Evolutionary conservation across 2,888 invertebrate genomes (phyloP).

Genomic region (Ormyrus thymus): DNA sequence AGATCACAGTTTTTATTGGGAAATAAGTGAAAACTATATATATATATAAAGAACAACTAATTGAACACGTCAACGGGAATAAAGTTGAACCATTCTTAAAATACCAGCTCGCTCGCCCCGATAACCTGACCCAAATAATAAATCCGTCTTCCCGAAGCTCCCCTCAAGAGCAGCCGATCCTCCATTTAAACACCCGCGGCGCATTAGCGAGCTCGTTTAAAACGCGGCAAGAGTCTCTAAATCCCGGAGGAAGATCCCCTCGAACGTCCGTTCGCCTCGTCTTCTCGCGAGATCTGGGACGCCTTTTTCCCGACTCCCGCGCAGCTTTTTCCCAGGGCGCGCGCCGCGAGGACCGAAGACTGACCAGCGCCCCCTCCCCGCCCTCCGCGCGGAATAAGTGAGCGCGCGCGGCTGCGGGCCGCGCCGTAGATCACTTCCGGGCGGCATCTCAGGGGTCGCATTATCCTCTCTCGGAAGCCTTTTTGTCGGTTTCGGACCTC

Average conservation of each 20-base stretch:
- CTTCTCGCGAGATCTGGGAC: slow-evolving; percentile 28
- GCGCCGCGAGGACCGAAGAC: slow-evolving; percentile 34
- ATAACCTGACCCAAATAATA: too few relatives aligned
- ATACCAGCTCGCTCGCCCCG: too few relatives aligned
- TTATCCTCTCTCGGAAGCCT: slow-evolving; percentile 69
- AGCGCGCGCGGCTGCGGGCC: slow-evolving; percentile 2
- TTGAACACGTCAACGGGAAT: too few relatives aligned
- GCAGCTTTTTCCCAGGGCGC: slow-evolving; percentile 9
- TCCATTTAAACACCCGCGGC: too few relatives aligned
- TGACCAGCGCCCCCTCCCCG: slow-evolving; percentile 34
- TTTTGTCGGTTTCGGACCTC: slow-evolving; percentile 68
- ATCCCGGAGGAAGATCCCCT: slow-evolving; percentile 44
- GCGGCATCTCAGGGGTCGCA: slow-evolving; percentile 73
- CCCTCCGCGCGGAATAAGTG: slow-evolving; percentile 63
- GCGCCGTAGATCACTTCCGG: slow-evolving; percentile 72
- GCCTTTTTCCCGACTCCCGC: slow-evolving; percentile 18
- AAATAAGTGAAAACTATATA: too few relatives aligned
- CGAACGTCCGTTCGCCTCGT: slow-evolving; percentile 8
- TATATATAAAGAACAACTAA: too few relatives aligned
- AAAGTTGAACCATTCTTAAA: too few relatives aligned
- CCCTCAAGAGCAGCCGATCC: too few relatives aligned
- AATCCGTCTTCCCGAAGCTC: too few relatives aligned
- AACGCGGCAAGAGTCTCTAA: not conserved
- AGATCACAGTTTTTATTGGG: too few relatives aligned
- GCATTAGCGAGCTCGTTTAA: not conserved